phyloP scores from a whole-genome alignment of 1,140 invertebrate genomes.

The Brachionus plicatilis region DNA sequence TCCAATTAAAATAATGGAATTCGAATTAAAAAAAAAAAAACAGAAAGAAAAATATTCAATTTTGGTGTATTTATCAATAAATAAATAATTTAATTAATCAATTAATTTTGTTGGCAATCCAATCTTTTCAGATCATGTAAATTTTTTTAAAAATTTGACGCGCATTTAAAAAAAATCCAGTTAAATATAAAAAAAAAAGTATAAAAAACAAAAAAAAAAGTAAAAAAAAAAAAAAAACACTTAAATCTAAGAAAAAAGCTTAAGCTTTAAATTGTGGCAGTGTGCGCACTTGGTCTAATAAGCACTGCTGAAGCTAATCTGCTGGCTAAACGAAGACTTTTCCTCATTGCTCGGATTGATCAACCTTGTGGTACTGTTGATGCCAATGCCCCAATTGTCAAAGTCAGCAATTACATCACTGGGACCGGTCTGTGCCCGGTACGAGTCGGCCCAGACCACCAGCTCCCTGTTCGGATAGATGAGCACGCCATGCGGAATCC shows the following conservation, averaged over 20 bases:
- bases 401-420: constrained; percentile 29
- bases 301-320: constrained; percentile 29
- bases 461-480: not conserved
- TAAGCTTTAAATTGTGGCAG: not conserved
- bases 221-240: not conserved
- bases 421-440: not conserved
- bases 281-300: not conserved
- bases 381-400: constrained; percentile 40
- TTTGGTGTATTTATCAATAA: not conserved
- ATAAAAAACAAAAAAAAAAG: too few relatives aligned
- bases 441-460: constrained; percentile 2
- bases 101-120: not conserved
- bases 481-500: not conserved
- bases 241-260: not conserved
- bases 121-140: not conserved
- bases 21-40: not conserved
- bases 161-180: not conserved
- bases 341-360: constrained; percentile 6
- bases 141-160: not conserved
- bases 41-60: not conserved
- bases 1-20: not conserved
- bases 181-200: not conserved
- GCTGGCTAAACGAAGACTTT: constrained; percentile 39
- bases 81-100: not conserved
- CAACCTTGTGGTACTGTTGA: not conserved